Evolutionary conservation across 2,888 invertebrate species (phyloP), one percentile per base, ranked within the genome.

Genomic region (Rhabditophanes sp.): DNA sequence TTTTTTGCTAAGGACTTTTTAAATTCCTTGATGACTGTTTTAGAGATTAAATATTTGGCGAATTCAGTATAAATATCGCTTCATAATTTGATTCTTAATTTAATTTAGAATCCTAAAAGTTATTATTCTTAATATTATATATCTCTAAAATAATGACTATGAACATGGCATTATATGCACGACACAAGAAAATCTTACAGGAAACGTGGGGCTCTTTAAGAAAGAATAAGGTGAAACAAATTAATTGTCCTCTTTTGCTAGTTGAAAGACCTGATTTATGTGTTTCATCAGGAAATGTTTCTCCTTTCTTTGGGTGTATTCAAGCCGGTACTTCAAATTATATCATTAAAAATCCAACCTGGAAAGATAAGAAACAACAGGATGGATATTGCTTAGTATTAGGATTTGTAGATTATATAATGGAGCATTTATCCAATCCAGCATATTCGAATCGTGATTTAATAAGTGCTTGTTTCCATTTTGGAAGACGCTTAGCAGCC

Each of bases 301-400:
- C 9, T 22, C 9, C 9, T 22, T 9, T 9, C 23, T 9, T 9
- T 9, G 9, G 23, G 9, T 9, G 9, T 22, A 25, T 25, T 25
- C 25, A 25, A 14, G 25, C n/a, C n/a, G n/a, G n/a, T n/a, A n/a
- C n/a, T n/a, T n/a, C n/a, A n/a, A n/a, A n/a, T n/a, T n/a, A n/a
- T n/a, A n/a, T n/a, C n/a, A n/a, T n/a, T n/a, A n/a, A n/a, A n/a
- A n/a, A n/a, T n/a, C n/a, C n/a, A n/a, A n/a, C 27, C 9, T 41
- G 41, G 45, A 46, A 37, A 19, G 43, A 41, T 19, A 42, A 30
- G 9, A 24, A 27, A 11, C 43, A 43, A 25, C 41, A 43, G n/a
- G 34, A 46, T 20, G 24, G 45, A 14, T 48, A 43, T 25, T 26
- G 43, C 23, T 42, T 48, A 22, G 46, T 44, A 12, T 25, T 44